Percentiles rank a stretch among this genome's conserved stretches.
Evolutionary conservation across 2,113 vertebrate genomes (phyloP).

Genomic region (Acanthochromis polyacanthus): DNA sequence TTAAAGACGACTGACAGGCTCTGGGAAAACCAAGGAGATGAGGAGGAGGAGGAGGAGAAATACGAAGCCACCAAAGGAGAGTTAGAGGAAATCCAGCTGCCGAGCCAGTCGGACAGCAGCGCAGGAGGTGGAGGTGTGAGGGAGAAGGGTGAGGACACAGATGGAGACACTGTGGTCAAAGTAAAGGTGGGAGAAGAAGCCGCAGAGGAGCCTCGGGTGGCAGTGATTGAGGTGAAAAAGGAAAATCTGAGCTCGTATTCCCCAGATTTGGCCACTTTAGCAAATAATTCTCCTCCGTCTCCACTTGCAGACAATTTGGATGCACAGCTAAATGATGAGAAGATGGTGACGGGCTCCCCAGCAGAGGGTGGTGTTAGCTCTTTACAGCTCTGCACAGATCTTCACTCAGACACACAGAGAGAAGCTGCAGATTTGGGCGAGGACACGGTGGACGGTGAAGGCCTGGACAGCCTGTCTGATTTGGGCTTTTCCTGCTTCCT

Average conservation of each 20-base stretch:
- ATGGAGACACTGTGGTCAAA: slow-evolving; percentile 75
- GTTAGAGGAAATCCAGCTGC: slow-evolving; percentile 91
- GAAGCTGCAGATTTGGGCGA: slow-evolving; percentile 38
- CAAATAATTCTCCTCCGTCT: slow-evolving; percentile 86
- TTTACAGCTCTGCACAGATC: slow-evolving; percentile 59
- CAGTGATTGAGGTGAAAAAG: slow-evolving; percentile 86
- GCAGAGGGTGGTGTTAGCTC: slow-evolving; percentile 5
- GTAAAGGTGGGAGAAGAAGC: slow-evolving; percentile 80
- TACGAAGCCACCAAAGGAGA: slow-evolving; percentile 71
- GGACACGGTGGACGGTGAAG: slow-evolving; percentile 51
- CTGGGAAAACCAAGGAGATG: slow-evolving; percentile 62
- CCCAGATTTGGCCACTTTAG: slow-evolving; percentile 83
- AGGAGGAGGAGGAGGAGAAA: slow-evolving; percentile 60
- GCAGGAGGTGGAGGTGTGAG: slow-evolving; percentile 38
- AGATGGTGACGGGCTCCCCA: neutral
- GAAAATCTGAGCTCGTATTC: slow-evolving; percentile 91
- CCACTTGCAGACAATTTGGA: slow-evolving; percentile 84
- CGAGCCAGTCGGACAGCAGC: slow-evolving; percentile 91
- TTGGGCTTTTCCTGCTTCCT: slow-evolving; percentile 80
- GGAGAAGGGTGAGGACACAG: slow-evolving; percentile 53
- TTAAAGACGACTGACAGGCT: slow-evolving; percentile 81
- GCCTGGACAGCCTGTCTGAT: slow-evolving; percentile 75
- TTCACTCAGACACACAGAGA: slow-evolving; percentile 32
- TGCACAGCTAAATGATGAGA: slow-evolving; percentile 12
- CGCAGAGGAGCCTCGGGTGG: slow-evolving; percentile 84